These are phyloP conservation scores for Kradibia gibbosae DNA, from an alignment of 1,140 invertebrate genomes.

Conservation along the genomic window DNA sequence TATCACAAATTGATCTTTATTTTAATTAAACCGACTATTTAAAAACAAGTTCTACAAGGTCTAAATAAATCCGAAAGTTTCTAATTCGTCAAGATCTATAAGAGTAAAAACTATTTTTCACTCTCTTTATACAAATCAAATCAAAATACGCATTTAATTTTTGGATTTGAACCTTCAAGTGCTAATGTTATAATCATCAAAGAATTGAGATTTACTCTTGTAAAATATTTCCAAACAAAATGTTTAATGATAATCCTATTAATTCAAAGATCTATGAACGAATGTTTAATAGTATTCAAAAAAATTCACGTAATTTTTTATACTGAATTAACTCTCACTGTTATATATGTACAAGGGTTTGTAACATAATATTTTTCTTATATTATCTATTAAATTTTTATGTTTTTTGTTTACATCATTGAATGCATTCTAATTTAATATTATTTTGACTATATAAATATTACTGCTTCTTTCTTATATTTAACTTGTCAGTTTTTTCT, in stretches of 20 bases:
- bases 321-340: background rate
- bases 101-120: too few species aligned
- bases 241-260: background rate
- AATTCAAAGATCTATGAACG: background rate
- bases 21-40: background rate
- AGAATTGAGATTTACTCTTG: slow-evolving; percentile 1
- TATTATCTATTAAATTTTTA: too few species aligned
- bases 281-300: background rate
- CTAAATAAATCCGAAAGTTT: background rate
- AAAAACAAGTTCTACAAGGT: background rate
- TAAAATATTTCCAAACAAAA: background rate
- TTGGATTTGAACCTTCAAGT: background rate
- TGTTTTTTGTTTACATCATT: too few species aligned
- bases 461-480: too few species aligned
- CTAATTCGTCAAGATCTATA: background rate
- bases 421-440: too few species aligned
- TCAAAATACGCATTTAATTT: background rate
- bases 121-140: background rate
- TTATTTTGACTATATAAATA: too few species aligned
- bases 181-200: background rate
- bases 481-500: too few species aligned
- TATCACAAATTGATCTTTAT: background rate
- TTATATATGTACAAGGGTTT: background rate
- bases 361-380: background rate
- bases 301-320: background rate